Conservation (phyloP, 2,797 vertebrate species). For the Acipenser oxyrinchus region DNA sequence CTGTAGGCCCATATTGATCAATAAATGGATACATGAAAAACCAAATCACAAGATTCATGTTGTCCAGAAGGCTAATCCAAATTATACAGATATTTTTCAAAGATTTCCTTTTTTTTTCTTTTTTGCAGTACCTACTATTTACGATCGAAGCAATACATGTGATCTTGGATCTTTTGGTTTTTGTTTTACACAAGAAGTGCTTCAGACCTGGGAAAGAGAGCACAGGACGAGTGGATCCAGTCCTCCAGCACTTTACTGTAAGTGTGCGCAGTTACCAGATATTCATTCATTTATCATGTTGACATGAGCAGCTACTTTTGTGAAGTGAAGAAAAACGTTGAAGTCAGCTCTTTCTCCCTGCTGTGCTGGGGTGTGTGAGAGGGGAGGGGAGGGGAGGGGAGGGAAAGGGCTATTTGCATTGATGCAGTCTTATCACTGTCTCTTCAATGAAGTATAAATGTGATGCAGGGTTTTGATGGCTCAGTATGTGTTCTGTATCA, state of each 20-base stretch:
- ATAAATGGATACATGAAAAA: no score
- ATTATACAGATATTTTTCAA: no score
- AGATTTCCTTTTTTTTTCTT: no score
- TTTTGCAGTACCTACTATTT: no score
- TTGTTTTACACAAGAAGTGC: no score
- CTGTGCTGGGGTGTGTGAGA: conserved; percentile 26
- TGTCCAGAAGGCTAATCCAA: no score
- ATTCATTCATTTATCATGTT: conserved; percentile 66
- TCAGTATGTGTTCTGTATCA: no score
- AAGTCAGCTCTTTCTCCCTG: conserved; percentile 61
- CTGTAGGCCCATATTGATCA: no score
- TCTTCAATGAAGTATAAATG: background rate
- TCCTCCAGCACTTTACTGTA: conserved; percentile 23
- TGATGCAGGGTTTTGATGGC: no score
- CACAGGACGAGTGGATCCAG: conserved; percentile 20
- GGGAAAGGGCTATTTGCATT: conserved; percentile 1
- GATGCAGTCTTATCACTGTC: background rate
- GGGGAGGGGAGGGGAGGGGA: background rate
- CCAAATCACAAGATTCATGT: no score
- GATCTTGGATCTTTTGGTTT: no score
- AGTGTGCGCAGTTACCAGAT: conserved; percentile 45
- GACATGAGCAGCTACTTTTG: conserved; percentile 63
- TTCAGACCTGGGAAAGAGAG: background rate
- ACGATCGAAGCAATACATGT: no score
- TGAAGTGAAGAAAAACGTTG: conserved; percentile 67